phyloP scores from a whole-genome alignment of 1,140 invertebrate species.

The Homalodisca vitripennis region DNA sequence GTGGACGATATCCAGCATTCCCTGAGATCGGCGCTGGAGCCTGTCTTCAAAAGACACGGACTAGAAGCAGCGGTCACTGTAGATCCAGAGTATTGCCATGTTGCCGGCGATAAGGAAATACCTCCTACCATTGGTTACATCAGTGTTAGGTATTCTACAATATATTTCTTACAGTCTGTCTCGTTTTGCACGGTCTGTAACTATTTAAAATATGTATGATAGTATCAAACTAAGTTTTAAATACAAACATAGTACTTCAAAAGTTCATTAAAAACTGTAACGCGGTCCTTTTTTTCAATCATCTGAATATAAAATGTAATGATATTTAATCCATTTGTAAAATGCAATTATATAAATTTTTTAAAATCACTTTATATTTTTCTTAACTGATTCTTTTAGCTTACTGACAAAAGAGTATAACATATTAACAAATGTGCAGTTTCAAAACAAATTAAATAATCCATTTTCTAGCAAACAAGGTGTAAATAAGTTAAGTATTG shows the following conservation, averaged over 20 bases:
- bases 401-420: too few species aligned
- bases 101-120: neutral
- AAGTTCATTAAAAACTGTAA: neutral
- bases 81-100: neutral
- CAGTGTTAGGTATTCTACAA: slow-evolving; percentile 10
- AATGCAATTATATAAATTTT: too few species aligned
- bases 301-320: too few species aligned
- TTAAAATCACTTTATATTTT: too few species aligned
- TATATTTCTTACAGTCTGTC: neutral
- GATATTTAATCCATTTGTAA: too few species aligned
- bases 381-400: too few species aligned
- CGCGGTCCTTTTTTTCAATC: too few species aligned
- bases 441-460: too few species aligned
- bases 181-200: neutral
- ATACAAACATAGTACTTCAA: neutral
- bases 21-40: slow-evolving; percentile 40
- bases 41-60: slow-evolving; percentile 10
- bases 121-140: neutral
- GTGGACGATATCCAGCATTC: slow-evolving; percentile 54
- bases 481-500: too few species aligned
- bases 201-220: neutral
- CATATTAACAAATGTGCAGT: too few species aligned
- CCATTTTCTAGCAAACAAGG: too few species aligned
- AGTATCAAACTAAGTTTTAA: neutral
- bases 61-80: neutral